phyloP scores from a whole-genome alignment of 2,888 invertebrate species.

The Yponomeuta malinellus region DNA sequence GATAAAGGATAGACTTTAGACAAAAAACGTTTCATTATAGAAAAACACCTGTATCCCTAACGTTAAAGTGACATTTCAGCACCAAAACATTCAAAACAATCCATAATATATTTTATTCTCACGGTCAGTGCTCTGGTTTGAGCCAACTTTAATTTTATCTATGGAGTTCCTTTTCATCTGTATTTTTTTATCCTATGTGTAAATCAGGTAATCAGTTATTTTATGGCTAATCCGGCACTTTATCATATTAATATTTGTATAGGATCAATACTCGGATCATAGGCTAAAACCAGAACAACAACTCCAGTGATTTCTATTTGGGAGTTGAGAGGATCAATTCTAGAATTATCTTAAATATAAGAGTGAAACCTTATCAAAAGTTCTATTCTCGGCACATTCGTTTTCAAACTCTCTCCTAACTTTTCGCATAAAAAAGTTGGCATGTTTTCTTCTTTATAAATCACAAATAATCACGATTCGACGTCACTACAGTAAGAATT shows the following conservation, averaged over 20 bases:
- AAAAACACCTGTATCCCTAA: slow-evolving; percentile 19
- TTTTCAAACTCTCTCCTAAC: neutral
- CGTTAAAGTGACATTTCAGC: slow-evolving; percentile 25
- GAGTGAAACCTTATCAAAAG: neutral
- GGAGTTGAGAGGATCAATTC: neutral
- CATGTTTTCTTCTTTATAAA: neutral
- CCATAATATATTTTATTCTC: neutral
- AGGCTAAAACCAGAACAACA: neutral
- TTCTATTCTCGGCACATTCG: neutral
- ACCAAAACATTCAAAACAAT: slow-evolving; percentile 25
- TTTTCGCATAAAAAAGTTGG: neutral
- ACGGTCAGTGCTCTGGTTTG: neutral
- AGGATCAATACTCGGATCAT: neutral
- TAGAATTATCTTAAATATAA: neutral
- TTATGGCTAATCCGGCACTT: too few relatives aligned
- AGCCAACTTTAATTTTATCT: neutral
- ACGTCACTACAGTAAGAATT: neutral
- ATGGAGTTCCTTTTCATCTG: neutral
- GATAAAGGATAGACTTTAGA: neutral
- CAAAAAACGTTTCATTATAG: neutral
- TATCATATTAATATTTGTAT: neutral
- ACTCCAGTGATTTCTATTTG: neutral
- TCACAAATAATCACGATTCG: neutral
- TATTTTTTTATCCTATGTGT: too few relatives aligned
- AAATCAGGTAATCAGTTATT: too few relatives aligned